Conservation (phyloP, 2,888 invertebrate genomes). For the Torymus texanus region DNA sequence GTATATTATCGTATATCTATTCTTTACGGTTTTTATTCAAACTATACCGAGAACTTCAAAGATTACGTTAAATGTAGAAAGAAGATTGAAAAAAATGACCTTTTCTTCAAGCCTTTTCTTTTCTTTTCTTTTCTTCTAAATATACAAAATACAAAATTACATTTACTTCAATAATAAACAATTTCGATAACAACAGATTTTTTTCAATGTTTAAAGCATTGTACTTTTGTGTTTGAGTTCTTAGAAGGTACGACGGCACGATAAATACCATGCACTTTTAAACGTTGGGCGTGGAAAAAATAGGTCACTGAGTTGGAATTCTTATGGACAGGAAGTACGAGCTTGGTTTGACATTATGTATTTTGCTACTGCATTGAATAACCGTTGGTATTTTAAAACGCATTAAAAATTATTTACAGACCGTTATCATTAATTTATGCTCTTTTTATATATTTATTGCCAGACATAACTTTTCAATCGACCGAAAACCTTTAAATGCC, state of each 20-base stretch:
- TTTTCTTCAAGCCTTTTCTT: too few species aligned
- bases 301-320: conserved; percentile 20
- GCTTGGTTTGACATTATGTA: neutral
- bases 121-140: too few species aligned
- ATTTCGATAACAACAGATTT: neutral
- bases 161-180: neutral
- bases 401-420: neutral
- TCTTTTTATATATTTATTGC: too few species aligned
- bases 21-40: too few species aligned
- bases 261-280: conserved; percentile 7
- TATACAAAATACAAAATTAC: too few species aligned
- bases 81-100: too few species aligned
- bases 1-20: too few species aligned
- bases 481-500: neutral
- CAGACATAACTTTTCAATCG: neutral
- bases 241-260: neutral
- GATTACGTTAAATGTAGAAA: too few species aligned
- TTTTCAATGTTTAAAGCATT: too few species aligned
- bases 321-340: conserved; percentile 28
- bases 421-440: too few species aligned
- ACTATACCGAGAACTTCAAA: too few species aligned
- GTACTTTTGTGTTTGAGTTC: neutral
- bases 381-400: neutral
- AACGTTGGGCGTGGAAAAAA: conserved; percentile 28
- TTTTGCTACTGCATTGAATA: conserved; percentile 6